Conservation (phyloP, 1,140 invertebrate genomes). For the Pantala flavescens region DNA sequence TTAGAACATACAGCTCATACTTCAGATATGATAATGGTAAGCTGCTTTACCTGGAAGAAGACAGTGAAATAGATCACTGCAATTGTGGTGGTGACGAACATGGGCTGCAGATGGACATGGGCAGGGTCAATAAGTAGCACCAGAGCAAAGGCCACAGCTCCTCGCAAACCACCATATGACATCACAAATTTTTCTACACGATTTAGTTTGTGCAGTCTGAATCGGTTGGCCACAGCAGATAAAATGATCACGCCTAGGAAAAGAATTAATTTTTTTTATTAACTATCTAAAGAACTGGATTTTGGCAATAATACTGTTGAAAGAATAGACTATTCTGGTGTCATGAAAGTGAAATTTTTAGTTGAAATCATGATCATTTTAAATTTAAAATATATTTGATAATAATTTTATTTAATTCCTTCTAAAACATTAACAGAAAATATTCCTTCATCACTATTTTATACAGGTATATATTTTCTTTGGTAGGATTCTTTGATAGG, state of each 20-base stretch:
- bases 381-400: no score
- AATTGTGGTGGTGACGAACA: slow-evolving; percentile 96
- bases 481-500: no score
- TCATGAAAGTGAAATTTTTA: no score
- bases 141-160: slow-evolving; percentile 96
- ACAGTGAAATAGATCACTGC: slow-evolving; percentile 98
- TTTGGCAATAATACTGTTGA: not conserved
- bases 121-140: slow-evolving; percentile 79
- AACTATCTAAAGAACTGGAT: not conserved
- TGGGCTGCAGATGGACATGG: slow-evolving; percentile 68
- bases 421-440: no score
- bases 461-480: no score
- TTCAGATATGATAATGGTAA: no score
- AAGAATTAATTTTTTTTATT: slow-evolving; percentile 14
- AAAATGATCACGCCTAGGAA: slow-evolving; percentile 78
- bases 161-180: slow-evolving; percentile 94
- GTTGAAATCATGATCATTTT: no score
- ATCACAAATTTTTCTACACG: slow-evolving; percentile 98
- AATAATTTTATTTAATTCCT: no score
- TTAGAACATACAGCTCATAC: no score
- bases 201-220: slow-evolving; percentile 80
- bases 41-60: slow-evolving; percentile 62
- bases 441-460: no score
- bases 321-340: slow-evolving; percentile 17
- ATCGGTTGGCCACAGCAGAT: slow-evolving; percentile 81